Evolutionary conservation across 2,888 invertebrate genomes (phyloP), one percentile per base, ranked within the genome.

Genomic region (Pterostichus madidus): DNA sequence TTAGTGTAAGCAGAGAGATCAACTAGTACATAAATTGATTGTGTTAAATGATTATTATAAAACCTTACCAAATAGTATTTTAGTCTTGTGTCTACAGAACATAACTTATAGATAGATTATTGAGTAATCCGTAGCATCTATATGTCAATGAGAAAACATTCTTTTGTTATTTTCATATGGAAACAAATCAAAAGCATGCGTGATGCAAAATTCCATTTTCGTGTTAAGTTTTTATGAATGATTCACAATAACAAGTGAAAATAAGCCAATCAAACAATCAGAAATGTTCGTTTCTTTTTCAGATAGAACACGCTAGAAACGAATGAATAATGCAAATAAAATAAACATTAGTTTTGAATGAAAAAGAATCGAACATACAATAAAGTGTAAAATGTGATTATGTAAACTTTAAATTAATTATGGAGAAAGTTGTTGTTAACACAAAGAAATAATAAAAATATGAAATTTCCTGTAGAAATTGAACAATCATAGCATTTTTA

Each of bases 21-120:
- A 64, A 64, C 64, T 35, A 64, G 35, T 35, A n/a, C 39, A 39
- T 64, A 32, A 64, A 44, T 39, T 44, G 17, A 17, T 17, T 71
- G 68, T 39, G 68, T 71, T 71, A 56, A 56, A 56, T 24, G 46
- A 10, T 24, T 44, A 13, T 17, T 35, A 17, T 75, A 1, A 52
- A 32, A 77, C 77, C 44, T 77, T 56, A 59, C 77, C 77, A 77
- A 56, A 76, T 6, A 75, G 8, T 32, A 44, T 44, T 44, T 64
- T 71, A 77, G 59, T 77, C 73, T 71, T 81, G 81, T 81, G 81
- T 81, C 81, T 56, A 81, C 81, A 80, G 15, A 64, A 80, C 49
- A 81, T 31, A 39, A 73, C 17, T 46, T 39, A 39, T 39, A 39
- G 39, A 39, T 39, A 39, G 39, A 39, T 39, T 39, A 39, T 39